Evolutionary conservation across 1,140 invertebrate genomes (phyloP).

Genomic region (Cydia splendana): DNA sequence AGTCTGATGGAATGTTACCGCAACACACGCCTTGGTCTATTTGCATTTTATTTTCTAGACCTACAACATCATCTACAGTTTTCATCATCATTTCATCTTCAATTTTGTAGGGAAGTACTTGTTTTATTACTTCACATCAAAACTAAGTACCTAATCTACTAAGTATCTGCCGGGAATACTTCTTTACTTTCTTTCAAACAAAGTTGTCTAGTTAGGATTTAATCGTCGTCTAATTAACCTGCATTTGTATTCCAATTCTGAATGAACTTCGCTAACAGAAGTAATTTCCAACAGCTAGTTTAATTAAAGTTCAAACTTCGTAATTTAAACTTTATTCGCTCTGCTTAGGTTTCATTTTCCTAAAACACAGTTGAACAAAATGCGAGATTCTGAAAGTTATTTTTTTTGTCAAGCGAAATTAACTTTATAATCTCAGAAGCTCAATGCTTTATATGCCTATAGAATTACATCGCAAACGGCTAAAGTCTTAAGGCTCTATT

Average conservation of each 20-base stretch:
- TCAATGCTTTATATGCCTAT: background rate
- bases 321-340: background rate
- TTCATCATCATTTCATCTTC: no score
- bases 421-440: background rate
- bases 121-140: no score
- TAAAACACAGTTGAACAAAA: background rate
- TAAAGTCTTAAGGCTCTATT: background rate
- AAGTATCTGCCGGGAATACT: no score
- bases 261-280: background rate
- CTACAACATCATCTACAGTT: no score
- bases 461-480: background rate
- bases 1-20: no score
- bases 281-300: background rate
- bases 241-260: conserved; percentile 1
- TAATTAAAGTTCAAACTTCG: background rate
- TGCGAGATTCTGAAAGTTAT: background rate
- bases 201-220: background rate
- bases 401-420: background rate
- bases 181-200: background rate
- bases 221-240: background rate
- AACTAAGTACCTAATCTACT: no score
- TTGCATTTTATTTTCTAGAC: no score
- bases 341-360: background rate
- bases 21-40: no score
- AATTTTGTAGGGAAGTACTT: no score